Conservation (phyloP, 2,888 invertebrate species). For the Punctoribates punctum region DNA sequence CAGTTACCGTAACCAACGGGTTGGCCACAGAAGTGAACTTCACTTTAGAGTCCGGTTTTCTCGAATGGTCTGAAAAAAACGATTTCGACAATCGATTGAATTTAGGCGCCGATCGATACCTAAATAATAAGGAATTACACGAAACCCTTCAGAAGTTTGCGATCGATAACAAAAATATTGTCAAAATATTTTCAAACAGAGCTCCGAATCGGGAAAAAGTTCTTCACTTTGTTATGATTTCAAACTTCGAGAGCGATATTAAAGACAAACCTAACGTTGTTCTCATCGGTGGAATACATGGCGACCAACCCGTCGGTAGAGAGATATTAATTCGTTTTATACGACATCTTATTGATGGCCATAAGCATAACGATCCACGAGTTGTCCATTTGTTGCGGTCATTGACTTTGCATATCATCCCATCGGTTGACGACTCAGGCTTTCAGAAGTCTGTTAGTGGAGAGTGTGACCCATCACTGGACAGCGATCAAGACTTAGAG, state of each 20-base stretch:
- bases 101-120: conserved; percentile 61
- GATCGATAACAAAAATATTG: conserved; percentile 64
- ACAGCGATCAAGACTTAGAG: conserved; percentile 40
- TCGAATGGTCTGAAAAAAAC: conserved; percentile 64
- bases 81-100: conserved; percentile 56
- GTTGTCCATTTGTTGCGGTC: conserved; percentile 65
- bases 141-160: conserved; percentile 66
- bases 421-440: conserved; percentile 63
- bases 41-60: conserved; percentile 73
- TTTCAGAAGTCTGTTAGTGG: conserved; percentile 53
- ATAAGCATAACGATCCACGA: conserved; percentile 63
- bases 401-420: conserved; percentile 74
- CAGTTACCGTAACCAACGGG: conserved; percentile 59
- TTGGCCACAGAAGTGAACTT: conserved; percentile 68
- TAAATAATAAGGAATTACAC: conserved; percentile 64
- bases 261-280: conserved; percentile 78
- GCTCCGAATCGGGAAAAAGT: conserved; percentile 57
- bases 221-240: conserved; percentile 45
- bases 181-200: conserved; percentile 65
- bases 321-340: conserved; percentile 78
- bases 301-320: conserved; percentile 74
- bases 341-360: conserved; percentile 68
- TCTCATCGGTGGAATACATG: conserved; percentile 76
- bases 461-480: conserved; percentile 48
- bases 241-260: conserved; percentile 1